A percentile compares a stretch with the other conserved stretches of the same genome.
These are phyloP conservation scores for Microcebus murinus DNA, from an alignment of 2,113 vertebrate genomes.

Conservation along the genomic window DNA sequence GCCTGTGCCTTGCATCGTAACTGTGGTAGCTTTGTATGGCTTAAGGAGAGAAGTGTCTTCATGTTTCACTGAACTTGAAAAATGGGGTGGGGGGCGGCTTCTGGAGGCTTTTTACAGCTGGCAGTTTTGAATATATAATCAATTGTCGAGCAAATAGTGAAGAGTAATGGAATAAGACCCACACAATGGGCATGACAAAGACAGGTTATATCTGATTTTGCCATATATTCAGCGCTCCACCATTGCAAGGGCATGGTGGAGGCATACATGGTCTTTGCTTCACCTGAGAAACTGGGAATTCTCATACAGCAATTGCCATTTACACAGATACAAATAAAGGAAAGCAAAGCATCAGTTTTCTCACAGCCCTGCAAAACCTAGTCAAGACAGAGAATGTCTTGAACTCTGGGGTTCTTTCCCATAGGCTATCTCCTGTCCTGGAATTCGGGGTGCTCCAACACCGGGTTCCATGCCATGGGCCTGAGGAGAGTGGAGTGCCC, in stretches of 20 bases:
- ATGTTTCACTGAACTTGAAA: neutral
- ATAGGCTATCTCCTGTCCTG: neutral
- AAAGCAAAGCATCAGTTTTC: neutral
- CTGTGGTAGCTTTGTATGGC: neutral
- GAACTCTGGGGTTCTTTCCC: too few relatives aligned
- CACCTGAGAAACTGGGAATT: neutral
- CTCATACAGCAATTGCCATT: neutral
- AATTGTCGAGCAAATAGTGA: neutral
- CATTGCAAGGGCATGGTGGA: neutral
- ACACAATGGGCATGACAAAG: neutral
- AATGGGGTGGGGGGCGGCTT: neutral
- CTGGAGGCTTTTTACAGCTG: neutral
- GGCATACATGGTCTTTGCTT: neutral
- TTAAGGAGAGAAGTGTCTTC: neutral
- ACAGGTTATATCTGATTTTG: neutral
- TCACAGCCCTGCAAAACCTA: neutral
- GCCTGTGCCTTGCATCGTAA: neutral
- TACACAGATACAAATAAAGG: neutral
- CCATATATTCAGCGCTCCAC: neutral
- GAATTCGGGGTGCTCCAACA: neutral
- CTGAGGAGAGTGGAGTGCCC: neutral
- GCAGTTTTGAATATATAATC: neutral
- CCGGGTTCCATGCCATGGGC: neutral
- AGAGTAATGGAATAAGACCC: neutral
- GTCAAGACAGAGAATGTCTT: neutral